phyloP scores from a whole-genome alignment of 2,888 invertebrate species.

The Pogonocherus hispidulus region DNA sequence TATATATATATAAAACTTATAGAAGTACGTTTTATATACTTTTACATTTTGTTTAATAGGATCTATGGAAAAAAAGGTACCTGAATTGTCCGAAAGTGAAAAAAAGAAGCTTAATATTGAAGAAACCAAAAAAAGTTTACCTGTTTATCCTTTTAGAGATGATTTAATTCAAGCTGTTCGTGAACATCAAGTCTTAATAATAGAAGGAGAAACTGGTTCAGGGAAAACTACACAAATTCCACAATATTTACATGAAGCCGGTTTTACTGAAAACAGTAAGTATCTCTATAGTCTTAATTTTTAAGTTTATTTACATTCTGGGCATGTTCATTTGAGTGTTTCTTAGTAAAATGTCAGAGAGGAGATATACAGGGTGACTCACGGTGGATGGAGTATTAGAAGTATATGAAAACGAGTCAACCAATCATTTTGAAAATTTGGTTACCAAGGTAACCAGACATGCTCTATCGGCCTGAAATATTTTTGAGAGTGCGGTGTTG shows the following conservation, averaged over 20 bases:
- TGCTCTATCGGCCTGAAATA: no score
- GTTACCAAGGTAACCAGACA: no score
- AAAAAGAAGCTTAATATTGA: constrained; percentile 85
- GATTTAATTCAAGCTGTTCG: constrained; percentile 92
- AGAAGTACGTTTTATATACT: constrained; percentile 12
- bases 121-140: constrained; percentile 93
- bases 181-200: constrained; percentile 90
- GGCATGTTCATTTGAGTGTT: no score
- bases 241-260: constrained; percentile 96
- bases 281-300: constrained; percentile 4
- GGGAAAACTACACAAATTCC: constrained; percentile 99
- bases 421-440: no score
- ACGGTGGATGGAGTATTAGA: no score
- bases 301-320: no score
- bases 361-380: no score
- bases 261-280: constrained; percentile 81
- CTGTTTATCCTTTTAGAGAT: constrained; percentile 92
- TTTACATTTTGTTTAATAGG: constrained; percentile 14
- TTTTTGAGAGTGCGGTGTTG: no score
- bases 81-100: constrained; percentile 77
- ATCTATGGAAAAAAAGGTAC: constrained; percentile 69
- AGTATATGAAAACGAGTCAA: no score
- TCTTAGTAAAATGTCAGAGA: no score
- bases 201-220: constrained; percentile 98
- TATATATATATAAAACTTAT: no score